Evolutionary conservation across 2,113 vertebrate species (phyloP), one percentile per base, ranked within the genome.

Genomic region (Hylia prasina): DNA sequence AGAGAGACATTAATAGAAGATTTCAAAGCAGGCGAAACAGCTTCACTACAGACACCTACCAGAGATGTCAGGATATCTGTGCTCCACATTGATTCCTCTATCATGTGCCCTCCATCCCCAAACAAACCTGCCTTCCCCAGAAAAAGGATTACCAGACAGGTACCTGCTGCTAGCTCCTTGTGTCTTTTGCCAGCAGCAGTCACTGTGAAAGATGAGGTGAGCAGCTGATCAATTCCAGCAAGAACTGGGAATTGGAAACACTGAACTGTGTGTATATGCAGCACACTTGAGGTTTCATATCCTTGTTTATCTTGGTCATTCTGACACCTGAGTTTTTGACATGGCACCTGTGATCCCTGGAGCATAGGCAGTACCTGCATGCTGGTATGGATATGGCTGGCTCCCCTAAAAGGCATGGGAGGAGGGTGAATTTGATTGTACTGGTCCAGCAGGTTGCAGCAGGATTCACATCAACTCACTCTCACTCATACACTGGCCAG

Each of bases 71-170:
- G 33, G 50, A 24, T 65, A 72, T 18, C 15, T 25, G 16, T 42
- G n/a, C 23, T 44, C n/a, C 33, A 53, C 39, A 40, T 3, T 3
- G 30, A 42, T 58, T 61, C 51, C 30, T 54, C 30, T 15, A 7
- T 14, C 58, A 17, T 0, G 0, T n/a, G 13, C 7, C 28, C 28
- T 48, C 22, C 19, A 69, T 18, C 11, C 13, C 50, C 21, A 53
- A 4, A 57, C 25, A 65, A 86, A 48, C 13, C 28, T 53, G 65
- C 15, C n/a, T 78, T 87, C 7, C 8, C 30, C 31, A 54, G 21
- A 11, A 28, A 14, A 5, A 54, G 54, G 44, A 53, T 87, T 84
- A 78, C 51, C 47, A 48, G 39, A 57, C 6, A 57, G 20, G 24
- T n/a, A 54, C 18, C 27, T 75, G 37, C 71, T 73, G 35, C 66